phyloP scores from a whole-genome alignment of 2,888 invertebrate genomes.

The Craniophora ligustri region DNA sequence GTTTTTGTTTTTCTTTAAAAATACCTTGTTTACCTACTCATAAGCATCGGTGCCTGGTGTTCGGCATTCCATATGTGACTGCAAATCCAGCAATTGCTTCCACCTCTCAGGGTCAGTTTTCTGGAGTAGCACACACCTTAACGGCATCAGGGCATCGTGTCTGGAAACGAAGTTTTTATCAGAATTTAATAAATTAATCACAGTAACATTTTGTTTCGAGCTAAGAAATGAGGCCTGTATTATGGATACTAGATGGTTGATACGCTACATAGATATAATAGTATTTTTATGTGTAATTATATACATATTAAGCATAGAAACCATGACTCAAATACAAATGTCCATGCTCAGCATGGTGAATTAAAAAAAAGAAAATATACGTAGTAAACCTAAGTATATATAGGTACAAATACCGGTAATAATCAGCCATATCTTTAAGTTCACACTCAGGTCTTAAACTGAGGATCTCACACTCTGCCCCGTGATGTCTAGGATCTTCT shows the following conservation, averaged over 20 bases:
- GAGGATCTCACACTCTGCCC: conserved; percentile 91
- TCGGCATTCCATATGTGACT: conserved; percentile 92
- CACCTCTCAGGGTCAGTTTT: conserved; percentile 91
- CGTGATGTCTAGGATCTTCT: conserved; percentile 90
- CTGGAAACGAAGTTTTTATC: conserved; percentile 84
- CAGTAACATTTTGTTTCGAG: too few relatives aligned
- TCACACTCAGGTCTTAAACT: conserved; percentile 88
- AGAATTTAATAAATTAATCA: too few relatives aligned
- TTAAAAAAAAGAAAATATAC: too few relatives aligned
- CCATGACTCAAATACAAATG: too few relatives aligned
- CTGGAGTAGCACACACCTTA: conserved; percentile 92
- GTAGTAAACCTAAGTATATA: too few relatives aligned
- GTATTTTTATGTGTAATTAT: too few relatives aligned
- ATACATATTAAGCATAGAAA: too few relatives aligned
- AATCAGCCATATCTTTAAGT: conserved; percentile 87
- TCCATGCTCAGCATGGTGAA: too few relatives aligned
- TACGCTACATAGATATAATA: too few relatives aligned
- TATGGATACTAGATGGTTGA: too few relatives aligned
- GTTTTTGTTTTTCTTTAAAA: background rate
- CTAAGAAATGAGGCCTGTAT: too few relatives aligned
- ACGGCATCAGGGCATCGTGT: conserved; percentile 91
- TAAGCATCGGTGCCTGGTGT: conserved; percentile 91
- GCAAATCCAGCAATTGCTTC: conserved; percentile 90
- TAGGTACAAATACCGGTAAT: conserved; percentile 84
- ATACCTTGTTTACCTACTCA: conserved; percentile 87